Evolutionary conservation across 2,888 invertebrate species (phyloP).

Genomic region (Cantharis lateralis): DNA sequence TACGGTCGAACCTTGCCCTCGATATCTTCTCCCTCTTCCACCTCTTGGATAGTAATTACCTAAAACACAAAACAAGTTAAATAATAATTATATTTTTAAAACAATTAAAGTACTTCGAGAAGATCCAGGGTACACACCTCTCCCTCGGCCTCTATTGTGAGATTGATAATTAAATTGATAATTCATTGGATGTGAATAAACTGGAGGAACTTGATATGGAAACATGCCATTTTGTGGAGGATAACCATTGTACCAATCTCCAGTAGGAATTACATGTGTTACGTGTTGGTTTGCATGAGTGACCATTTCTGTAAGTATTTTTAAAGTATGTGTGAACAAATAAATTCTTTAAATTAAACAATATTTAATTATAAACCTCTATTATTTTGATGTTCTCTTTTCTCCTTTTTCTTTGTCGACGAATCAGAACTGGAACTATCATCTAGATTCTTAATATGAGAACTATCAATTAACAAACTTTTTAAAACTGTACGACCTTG

Average conservation of each 20-base stretch:
- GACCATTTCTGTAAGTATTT: background rate
- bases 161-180: constrained; percentile 38
- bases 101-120: constrained; percentile 41
- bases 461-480: constrained; percentile 44
- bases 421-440: constrained; percentile 46
- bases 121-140: constrained; percentile 42
- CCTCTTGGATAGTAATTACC: constrained; percentile 24
- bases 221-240: constrained; percentile 13
- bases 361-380: background rate
- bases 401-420: constrained; percentile 20
- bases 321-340: background rate
- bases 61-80: constrained; percentile 29
- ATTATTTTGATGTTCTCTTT: background rate
- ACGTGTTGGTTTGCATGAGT: background rate
- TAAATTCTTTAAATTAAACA: background rate
- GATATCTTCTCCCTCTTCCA: constrained; percentile 42
- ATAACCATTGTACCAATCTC: constrained; percentile 15
- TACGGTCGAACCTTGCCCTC: constrained; percentile 34
- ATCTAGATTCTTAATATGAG: constrained; percentile 7
- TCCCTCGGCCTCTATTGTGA: constrained; percentile 43
- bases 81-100: constrained; percentile 16
- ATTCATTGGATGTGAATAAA: constrained; percentile 34
- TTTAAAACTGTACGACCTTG: constrained; percentile 58
- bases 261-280: background rate
- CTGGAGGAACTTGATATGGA: constrained; percentile 15